Conservation (phyloP, 1,140 invertebrate genomes). For the Dufourea novaeangliae region DNA sequence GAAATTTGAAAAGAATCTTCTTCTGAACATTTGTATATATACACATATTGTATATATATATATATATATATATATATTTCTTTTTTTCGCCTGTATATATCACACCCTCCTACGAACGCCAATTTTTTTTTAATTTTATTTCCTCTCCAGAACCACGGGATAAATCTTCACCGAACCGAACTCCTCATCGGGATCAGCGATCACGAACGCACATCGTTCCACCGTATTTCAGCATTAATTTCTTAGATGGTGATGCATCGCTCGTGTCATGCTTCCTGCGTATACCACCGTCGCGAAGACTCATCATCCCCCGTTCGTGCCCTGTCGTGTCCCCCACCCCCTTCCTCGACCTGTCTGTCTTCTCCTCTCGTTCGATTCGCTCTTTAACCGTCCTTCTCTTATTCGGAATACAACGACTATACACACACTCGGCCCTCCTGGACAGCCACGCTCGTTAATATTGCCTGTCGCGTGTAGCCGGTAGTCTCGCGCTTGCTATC, state of each 20-base stretch:
- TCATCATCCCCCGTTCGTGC: constrained; percentile 74
- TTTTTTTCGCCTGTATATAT: too few species aligned
- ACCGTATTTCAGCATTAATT: constrained; percentile 76
- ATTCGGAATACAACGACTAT: constrained; percentile 60
- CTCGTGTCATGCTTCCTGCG: constrained; percentile 68
- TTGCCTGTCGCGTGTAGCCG: constrained; percentile 46
- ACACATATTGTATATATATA: too few species aligned
- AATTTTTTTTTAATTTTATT: too few species aligned
- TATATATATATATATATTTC: too few species aligned
- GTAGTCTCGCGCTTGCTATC: constrained; percentile 51
- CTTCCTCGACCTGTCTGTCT: constrained; percentile 31
- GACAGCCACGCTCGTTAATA: constrained; percentile 71
- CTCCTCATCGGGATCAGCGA: constrained; percentile 3
- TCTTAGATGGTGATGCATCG: constrained; percentile 77
- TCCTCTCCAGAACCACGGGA: not conserved
- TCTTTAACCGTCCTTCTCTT: constrained; percentile 7
- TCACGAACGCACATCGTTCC: constrained; percentile 65
- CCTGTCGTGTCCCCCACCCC: constrained; percentile 8
- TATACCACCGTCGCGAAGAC: constrained; percentile 45
- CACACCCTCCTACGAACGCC: too few species aligned
- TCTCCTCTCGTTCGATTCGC: not conserved
- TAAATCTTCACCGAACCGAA: not conserved
- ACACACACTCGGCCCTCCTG: constrained; percentile 54
- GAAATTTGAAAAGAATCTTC: too few species aligned
- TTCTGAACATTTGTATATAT: too few species aligned